Conservation (phyloP, 2,113 vertebrate genomes). For the Indri indri region DNA sequence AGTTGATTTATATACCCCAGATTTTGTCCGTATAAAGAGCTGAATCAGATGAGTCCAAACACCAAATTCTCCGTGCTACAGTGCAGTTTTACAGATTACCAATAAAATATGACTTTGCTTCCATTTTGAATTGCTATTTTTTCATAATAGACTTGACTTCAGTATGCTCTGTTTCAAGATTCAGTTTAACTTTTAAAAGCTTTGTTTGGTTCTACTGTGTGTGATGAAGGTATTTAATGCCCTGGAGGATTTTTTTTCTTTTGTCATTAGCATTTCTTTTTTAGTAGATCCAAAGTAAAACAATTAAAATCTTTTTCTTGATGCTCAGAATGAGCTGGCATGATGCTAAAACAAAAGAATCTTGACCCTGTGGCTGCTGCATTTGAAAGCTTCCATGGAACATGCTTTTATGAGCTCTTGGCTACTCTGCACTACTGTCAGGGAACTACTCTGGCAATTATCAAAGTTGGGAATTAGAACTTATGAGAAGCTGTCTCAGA, state of each 20-base stretch:
- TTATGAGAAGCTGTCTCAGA: not conserved
- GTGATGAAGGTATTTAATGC: not conserved
- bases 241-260: not conserved
- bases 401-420: not conserved
- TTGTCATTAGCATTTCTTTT: constrained; percentile 10
- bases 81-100: not conserved
- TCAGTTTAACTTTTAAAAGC: not conserved
- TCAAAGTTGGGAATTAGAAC: constrained; percentile 22
- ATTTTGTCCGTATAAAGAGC: not conserved
- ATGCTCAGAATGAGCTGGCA: not conserved
- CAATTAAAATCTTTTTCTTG: not conserved
- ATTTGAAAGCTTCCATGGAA: not conserved
- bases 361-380: not conserved
- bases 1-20: not conserved
- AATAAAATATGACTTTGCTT: not conserved
- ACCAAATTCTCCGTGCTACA: not conserved
- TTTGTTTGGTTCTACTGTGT: not conserved
- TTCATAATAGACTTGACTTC: not conserved
- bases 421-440: not conserved
- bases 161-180: not conserved
- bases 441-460: not conserved
- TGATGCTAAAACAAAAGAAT: not conserved
- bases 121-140: not conserved
- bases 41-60: not conserved
- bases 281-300: not conserved